Evolutionary conservation across 2,888 invertebrate species (phyloP).

Genomic region (Limnephilus rhombicus): DNA sequence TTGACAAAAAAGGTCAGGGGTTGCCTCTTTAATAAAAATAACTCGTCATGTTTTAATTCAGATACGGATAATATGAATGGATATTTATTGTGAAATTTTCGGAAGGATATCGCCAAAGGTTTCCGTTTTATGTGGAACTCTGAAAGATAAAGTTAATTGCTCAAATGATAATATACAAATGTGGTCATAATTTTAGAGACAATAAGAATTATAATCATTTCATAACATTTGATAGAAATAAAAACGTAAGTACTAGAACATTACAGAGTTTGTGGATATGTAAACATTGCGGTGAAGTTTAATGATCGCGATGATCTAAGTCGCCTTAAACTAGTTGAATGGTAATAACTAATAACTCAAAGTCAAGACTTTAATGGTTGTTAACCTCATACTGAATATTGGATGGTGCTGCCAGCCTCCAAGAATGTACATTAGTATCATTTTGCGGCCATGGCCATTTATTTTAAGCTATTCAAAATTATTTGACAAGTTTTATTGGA

Average conservation of each 20-base stretch:
- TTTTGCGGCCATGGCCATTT: slow-evolving; percentile 26
- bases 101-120: slow-evolving; percentile 43
- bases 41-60: neutral
- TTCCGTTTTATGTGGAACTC: slow-evolving; percentile 43
- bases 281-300: neutral
- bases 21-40: neutral
- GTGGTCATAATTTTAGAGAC: neutral
- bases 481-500: slow-evolving; percentile 43
- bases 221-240: neutral
- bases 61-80: slow-evolving; percentile 16
- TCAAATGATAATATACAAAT: neutral
- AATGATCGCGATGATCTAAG: slow-evolving; percentile 5
- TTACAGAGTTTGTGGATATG: neutral
- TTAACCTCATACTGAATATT: neutral
- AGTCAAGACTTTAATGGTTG: slow-evolving; percentile 9
- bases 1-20: neutral
- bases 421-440: neutral
- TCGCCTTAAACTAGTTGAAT: neutral
- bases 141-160: slow-evolving; percentile 26
- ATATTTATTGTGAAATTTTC: neutral
- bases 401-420: neutral
- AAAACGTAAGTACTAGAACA: neutral
- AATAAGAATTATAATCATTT: neutral
- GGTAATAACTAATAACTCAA: neutral
- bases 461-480: slow-evolving; percentile 40